Conservation (phyloP, 2,113 vertebrate genomes). For the Pomatostomus ruficeps region DNA sequence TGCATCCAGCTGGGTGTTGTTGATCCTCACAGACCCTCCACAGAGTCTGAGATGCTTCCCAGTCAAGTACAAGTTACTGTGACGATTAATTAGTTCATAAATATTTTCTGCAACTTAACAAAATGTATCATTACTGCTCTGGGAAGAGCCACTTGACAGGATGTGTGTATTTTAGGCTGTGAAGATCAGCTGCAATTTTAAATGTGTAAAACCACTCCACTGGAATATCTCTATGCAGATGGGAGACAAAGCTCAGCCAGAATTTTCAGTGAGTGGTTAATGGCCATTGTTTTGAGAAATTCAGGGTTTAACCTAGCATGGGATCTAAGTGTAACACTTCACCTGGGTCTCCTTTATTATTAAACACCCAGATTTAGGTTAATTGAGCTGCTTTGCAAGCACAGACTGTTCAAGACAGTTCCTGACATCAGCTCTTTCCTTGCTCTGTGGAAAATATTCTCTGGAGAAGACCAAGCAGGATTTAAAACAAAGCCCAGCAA, state of each 20-base stretch:
- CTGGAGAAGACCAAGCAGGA: not conserved
- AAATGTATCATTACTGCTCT: not conserved
- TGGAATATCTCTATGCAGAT: not conserved
- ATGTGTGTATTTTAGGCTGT: not conserved
- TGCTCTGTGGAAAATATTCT: not conserved
- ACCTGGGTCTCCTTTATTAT: slow-evolving; percentile 1
- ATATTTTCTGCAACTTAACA: not conserved
- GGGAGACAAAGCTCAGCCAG: not conserved
- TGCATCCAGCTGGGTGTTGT: not conserved
- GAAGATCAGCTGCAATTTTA: not conserved
- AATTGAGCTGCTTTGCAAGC: not conserved
- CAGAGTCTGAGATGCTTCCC: not conserved
- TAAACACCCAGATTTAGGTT: slow-evolving; percentile 19
- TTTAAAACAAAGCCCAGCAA: not conserved
- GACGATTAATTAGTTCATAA: not conserved
- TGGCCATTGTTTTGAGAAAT: not conserved
- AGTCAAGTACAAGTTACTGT: not conserved
- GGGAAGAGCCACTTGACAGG: not conserved
- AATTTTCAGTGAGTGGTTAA: not conserved
- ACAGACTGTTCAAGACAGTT: not conserved
- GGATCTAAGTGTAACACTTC: not conserved
- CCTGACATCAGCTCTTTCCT: not conserved
- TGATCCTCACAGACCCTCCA: not conserved
- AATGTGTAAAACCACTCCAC: not conserved
- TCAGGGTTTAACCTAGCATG: not conserved